These are phyloP conservation scores for Propithecus coquereli DNA, from an alignment of 2,113 vertebrate species.

Conservation along the genomic window DNA sequence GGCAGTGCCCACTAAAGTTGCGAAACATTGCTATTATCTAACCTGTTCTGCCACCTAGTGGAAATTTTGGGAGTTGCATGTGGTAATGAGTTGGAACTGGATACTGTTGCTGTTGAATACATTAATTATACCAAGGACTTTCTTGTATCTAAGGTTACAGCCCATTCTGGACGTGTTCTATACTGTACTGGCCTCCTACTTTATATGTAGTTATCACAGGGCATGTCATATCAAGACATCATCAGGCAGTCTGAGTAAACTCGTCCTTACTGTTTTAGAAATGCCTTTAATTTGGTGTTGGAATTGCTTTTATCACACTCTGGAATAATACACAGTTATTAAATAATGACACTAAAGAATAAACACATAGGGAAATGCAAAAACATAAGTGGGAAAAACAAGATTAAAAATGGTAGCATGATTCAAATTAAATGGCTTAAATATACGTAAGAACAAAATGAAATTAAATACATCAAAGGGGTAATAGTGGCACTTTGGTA, in stretches of 20 bases:
- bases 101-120: not conserved
- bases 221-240: not conserved
- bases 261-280: not conserved
- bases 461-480: not conserved
- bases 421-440: not conserved
- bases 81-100: not conserved
- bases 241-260: not conserved
- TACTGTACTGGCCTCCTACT: not conserved
- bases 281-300: constrained; percentile 10
- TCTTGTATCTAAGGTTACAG: not conserved
- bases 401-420: not conserved
- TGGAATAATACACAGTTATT: not conserved
- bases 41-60: constrained; percentile 54
- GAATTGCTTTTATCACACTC: not conserved
- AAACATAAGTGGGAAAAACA: not conserved
- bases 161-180: not conserved
- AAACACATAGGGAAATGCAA: not conserved
- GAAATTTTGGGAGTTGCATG: not conserved
- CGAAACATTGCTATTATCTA: not conserved
- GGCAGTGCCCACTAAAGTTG: rapidly evolving
- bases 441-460: not conserved
- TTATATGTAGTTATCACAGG: not conserved
- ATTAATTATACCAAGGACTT: not conserved
- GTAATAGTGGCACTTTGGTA: not conserved
- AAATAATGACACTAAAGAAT: not conserved